Evolutionary conservation across 2,113 vertebrate genomes (phyloP).

Genomic region (Cryptotis parvus): DNA sequence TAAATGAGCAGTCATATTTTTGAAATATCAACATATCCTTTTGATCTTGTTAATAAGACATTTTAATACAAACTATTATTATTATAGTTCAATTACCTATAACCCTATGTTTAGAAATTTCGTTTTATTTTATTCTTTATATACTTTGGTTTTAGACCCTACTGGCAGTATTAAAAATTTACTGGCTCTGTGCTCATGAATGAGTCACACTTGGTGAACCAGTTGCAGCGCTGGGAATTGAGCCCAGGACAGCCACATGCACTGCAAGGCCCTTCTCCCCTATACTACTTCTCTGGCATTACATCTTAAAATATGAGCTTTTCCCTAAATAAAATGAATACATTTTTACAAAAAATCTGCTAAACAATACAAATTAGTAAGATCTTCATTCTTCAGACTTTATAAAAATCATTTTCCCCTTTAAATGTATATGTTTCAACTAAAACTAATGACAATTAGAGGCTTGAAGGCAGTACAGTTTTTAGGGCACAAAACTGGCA

Average conservation of each 20-base stretch:
- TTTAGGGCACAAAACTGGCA: too few relatives aligned
- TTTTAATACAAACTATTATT: background rate
- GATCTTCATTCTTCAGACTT: background rate
- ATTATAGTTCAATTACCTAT: background rate
- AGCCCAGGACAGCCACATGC: too few relatives aligned
- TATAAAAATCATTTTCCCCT: constrained; percentile 34
- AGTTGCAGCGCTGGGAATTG: too few relatives aligned
- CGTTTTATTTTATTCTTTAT: background rate
- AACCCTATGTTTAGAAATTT: background rate
- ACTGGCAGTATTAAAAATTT: too few relatives aligned
- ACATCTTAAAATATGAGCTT: background rate
- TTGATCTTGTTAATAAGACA: background rate
- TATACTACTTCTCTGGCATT: too few relatives aligned
- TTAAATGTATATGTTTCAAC: background rate
- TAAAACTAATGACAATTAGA: background rate
- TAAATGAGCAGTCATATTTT: background rate
- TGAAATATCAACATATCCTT: constrained; percentile 4
- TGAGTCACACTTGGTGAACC: too few relatives aligned
- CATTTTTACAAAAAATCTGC: background rate
- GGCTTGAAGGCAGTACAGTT: too few relatives aligned
- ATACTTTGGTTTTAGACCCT: too few relatives aligned
- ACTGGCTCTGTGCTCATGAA: too few relatives aligned
- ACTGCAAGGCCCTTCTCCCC: too few relatives aligned
- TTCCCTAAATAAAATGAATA: background rate
- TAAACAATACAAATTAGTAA: background rate